phyloP scores from a whole-genome alignment of 2,797 vertebrate genomes.

The Manis javanica region DNA sequence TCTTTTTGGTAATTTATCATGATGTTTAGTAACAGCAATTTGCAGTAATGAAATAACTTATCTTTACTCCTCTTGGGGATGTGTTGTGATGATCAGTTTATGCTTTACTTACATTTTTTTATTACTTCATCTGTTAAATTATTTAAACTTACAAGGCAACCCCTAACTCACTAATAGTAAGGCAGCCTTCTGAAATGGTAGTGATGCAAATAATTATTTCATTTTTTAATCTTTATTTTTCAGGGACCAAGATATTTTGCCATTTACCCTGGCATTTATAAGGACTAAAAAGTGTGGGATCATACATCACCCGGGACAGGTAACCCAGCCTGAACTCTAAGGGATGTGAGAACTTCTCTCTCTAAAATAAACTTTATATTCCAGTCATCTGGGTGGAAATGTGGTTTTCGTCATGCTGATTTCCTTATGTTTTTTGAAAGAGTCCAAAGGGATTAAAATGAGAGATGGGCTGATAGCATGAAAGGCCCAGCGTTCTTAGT shows the following conservation, averaged over 20 bases:
- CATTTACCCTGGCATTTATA: neutral
- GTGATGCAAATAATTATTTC: constrained; percentile 62
- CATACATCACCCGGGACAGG: neutral
- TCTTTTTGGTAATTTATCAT: constrained; percentile 70
- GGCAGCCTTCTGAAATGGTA: constrained; percentile 57
- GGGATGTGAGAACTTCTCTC: neutral
- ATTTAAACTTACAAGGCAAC: constrained; percentile 76
- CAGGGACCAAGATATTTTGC: constrained; percentile 2
- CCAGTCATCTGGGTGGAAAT: constrained; percentile 51
- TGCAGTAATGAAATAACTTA: constrained; percentile 74
- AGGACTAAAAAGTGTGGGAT: neutral
- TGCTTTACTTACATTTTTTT: constrained; percentile 77
- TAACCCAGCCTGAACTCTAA: neutral
- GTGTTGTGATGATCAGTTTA: constrained; percentile 41
- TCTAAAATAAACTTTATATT: constrained; percentile 61
- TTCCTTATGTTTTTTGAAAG: constrained; percentile 57
- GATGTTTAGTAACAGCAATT: constrained; percentile 72
- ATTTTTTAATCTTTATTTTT: constrained; percentile 1
- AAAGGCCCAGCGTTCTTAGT: constrained; percentile 42
- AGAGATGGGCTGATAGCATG: neutral
- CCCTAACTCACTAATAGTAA: constrained; percentile 74
- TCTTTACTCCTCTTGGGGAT: constrained; percentile 69
- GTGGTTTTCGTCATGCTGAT: constrained; percentile 19
- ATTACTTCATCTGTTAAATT: constrained; percentile 78
- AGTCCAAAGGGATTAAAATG: constrained; percentile 39